phyloP scores from a whole-genome alignment of 2,888 invertebrate genomes.

The Yponomeuta evonymella region DNA sequence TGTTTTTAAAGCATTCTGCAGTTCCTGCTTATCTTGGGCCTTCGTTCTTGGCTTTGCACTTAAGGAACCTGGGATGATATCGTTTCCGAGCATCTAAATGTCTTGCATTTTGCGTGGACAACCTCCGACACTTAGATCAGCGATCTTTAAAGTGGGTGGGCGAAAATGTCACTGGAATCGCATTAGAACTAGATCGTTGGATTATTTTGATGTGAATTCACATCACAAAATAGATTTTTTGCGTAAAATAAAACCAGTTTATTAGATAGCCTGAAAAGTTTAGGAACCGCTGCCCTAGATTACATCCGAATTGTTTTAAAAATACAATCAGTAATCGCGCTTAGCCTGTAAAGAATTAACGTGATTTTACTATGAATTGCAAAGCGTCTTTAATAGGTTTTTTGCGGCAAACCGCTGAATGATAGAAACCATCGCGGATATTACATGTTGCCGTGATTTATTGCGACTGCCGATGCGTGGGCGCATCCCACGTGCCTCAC shows the following conservation, averaged over 20 bases:
- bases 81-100: not conserved
- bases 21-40: not conserved
- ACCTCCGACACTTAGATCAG: not conserved
- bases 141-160: no score
- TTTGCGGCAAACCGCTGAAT: constrained; percentile 1
- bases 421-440: constrained; percentile 28
- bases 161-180: no score
- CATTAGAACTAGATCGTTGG: no score
- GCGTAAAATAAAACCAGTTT: no score
- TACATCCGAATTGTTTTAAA: not conserved
- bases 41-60: not conserved
- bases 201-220: no score
- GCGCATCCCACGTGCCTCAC: constrained; percentile 47
- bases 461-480: constrained; percentile 38
- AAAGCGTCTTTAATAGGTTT: constrained; percentile 3
- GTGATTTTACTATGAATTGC: not conserved
- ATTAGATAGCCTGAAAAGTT: no score
- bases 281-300: not conserved
- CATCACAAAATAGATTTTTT: no score
- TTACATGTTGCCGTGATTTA: constrained; percentile 41
- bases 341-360: not conserved
- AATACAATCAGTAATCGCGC: not conserved
- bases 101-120: no score
- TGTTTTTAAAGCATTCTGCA: not conserved
- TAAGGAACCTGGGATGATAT: not conserved